Base-by-base conservation (phyloP, 2,797 vertebrate species). In the Scolopax bukidnonensis region DNA sequence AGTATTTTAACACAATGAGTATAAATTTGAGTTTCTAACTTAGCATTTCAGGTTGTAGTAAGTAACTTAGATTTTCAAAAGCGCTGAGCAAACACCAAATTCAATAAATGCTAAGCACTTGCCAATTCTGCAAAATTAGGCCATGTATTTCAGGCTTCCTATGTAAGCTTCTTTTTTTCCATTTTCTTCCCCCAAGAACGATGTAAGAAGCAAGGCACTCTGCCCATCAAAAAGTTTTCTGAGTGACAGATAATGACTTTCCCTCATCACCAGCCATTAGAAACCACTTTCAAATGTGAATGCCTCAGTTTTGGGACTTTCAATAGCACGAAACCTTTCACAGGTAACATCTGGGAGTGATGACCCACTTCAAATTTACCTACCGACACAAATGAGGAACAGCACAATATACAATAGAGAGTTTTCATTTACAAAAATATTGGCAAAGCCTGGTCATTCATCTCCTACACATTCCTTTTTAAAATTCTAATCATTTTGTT, bases 401-500 rank as follows among this genome's bases (percentile, higher is more conserved):
- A 13, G 53, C 47, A 25, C 41, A 10, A 20, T 1, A 6, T 18
- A n/a, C 4, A 9, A 3, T 0, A 14, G 30, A 11, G 54, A 27
- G 61, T 16, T 54, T 68, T 20, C 21, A 17, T 36, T 32, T 71
- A 7, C 4, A 23, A 40, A 54, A 41, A 11, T 21, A 23, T 8
- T n/a, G 38, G 30, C 64, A 17, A 59, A 80, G n/a, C 24, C 45
- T 27, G 50, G 65, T 10, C 80, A 61, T n/a, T 54, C 85, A 80
- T 36, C 45, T 87, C 57, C 61, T 20, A 17, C 1, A 10, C 14
- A 54, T 13, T 47, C 75, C 51, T 90, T 73, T 20, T 69, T 6
- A 48, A 77, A 91, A 92, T 79, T n/a, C 57, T 17, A 64, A n/a
- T 14, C 0, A 18, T 80, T 79, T 45, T 13, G 32, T 80, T 81